Evolutionary conservation across 2,797 vertebrate genomes (phyloP).

Genomic region (Acanthurus lineatus): DNA sequence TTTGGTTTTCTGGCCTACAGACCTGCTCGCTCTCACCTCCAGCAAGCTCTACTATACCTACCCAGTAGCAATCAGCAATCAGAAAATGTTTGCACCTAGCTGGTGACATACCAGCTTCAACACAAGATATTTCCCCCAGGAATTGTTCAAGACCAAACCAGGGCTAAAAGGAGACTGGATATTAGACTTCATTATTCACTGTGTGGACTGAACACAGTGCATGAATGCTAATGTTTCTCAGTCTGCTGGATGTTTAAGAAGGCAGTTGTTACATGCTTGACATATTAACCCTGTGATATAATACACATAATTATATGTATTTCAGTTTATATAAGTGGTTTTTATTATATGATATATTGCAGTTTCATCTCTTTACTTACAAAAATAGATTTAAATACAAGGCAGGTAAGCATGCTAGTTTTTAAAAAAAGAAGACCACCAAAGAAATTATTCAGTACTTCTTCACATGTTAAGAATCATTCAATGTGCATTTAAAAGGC

Average conservation of each 20-base stretch:
- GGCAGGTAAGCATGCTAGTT: too few relatives aligned
- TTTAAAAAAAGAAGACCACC: too few relatives aligned
- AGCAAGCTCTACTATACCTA: background rate
- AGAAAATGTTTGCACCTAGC: background rate
- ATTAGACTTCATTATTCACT: background rate
- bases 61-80: background rate
- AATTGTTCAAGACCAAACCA: background rate
- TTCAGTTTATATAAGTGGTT: too few relatives aligned
- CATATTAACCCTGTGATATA: too few relatives aligned
- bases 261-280: too few relatives aligned
- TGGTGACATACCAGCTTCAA: background rate
- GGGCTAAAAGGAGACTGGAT: background rate
- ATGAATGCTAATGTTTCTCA: background rate
- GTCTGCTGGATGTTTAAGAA: background rate
- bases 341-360: too few relatives aligned
- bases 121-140: background rate
- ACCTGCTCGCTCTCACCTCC: background rate
- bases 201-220: background rate
- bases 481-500: too few relatives aligned
- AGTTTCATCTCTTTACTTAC: too few relatives aligned
- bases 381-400: too few relatives aligned
- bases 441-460: too few relatives aligned
- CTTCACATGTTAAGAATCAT: too few relatives aligned
- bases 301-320: background rate
- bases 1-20: background rate